These are phyloP conservation scores for Serilophus lunatus DNA, from an alignment of 2,113 vertebrate genomes.

Conservation along the genomic window DNA sequence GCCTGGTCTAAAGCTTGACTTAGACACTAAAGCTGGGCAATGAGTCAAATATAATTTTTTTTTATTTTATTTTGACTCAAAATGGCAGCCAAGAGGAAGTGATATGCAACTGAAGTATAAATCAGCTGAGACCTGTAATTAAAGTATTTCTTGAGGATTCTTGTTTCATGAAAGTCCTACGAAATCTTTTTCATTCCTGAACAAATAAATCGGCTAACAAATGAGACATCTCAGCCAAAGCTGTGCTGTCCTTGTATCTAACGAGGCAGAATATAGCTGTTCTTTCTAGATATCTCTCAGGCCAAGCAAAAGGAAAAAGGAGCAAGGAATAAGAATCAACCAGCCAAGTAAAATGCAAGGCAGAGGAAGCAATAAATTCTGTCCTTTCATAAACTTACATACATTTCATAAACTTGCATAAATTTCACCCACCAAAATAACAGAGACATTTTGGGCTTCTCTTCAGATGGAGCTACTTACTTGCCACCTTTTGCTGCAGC, in stretches of 20 bases:
- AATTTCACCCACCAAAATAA: background rate
- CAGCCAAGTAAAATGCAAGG: background rate
- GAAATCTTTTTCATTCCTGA: background rate
- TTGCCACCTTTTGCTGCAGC: background rate
- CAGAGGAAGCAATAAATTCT: background rate
- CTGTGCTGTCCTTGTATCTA: background rate
- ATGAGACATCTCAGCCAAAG: background rate
- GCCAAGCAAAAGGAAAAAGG: background rate
- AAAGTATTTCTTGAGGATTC: background rate
- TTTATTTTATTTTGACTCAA: background rate
- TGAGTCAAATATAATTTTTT: background rate
- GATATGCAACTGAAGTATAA: background rate
- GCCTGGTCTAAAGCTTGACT: background rate
- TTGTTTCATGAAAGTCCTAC: background rate
- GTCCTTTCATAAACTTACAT: background rate
- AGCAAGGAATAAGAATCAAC: background rate
- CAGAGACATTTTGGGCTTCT: background rate
- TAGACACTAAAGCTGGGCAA: background rate
- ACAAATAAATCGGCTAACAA: background rate
- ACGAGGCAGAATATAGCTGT: background rate
- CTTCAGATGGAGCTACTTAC: background rate
- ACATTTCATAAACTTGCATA: background rate
- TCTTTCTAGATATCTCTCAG: background rate
- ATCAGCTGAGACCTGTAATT: background rate
- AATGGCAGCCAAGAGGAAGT: background rate